phyloP scores from a whole-genome alignment of 2,888 invertebrate species.

The Drosophila macrothrix region DNA sequence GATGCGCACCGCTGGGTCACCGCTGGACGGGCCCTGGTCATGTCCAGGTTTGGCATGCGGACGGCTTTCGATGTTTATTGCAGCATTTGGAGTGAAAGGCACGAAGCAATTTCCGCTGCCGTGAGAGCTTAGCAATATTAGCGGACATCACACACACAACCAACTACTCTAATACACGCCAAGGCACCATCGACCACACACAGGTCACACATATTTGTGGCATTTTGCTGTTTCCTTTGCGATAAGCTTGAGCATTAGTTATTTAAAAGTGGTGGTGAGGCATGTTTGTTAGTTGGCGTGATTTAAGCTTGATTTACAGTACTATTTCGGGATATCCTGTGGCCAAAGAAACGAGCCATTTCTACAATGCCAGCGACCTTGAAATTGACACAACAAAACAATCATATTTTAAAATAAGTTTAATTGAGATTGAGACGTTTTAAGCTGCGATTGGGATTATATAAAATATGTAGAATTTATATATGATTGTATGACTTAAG shows the following conservation, averaged over 20 bases:
- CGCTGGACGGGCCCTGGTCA: constrained; percentile 40
- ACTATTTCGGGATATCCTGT: constrained; percentile 33
- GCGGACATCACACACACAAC: constrained; percentile 43
- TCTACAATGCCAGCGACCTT: neutral
- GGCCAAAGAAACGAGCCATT: constrained; percentile 5
- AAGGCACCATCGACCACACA: constrained; percentile 13
- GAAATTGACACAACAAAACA: constrained; percentile 2
- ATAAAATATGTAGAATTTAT: neutral
- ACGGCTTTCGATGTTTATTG: constrained; percentile 80
- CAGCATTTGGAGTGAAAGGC: constrained; percentile 78
- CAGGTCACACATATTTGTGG: constrained; percentile 56
- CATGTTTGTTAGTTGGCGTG: constrained; percentile 46
- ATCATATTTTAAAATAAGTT: neutral
- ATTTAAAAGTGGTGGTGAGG: constrained; percentile 43
- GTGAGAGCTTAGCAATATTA: constrained; percentile 79
- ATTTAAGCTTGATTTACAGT: constrained; percentile 57
- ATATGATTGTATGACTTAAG: neutral
- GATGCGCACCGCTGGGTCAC: constrained; percentile 39
- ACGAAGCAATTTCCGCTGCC: constrained; percentile 78
- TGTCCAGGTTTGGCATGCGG: constrained; percentile 69
- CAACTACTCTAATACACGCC: constrained; percentile 16
- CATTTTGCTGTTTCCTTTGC: constrained; percentile 62
- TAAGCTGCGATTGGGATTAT: neutral
- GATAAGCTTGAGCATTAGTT: constrained; percentile 60
- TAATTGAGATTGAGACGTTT: neutral